Evolutionary conservation across 2,888 invertebrate species (phyloP).

Genomic region (Dermolepida albohirtum): DNA sequence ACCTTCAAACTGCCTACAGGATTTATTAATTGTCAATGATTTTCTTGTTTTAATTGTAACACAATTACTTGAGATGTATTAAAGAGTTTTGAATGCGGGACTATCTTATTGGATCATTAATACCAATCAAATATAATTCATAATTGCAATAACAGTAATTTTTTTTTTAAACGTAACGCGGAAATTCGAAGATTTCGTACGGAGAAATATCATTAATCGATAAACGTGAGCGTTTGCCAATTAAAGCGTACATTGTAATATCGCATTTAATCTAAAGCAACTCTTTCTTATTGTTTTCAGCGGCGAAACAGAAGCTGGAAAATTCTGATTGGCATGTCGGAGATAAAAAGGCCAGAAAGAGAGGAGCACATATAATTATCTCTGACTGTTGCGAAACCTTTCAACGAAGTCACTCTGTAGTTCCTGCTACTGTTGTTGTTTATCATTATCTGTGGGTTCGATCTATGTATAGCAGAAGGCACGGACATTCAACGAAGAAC

Average conservation of each 20-base stretch:
- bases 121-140: too few relatives aligned
- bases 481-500: conserved; percentile 30
- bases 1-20: too few relatives aligned
- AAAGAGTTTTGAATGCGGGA: too few relatives aligned
- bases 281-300: conserved; percentile 11
- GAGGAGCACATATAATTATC: conserved; percentile 36
- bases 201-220: too few relatives aligned
- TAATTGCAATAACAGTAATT: too few relatives aligned
- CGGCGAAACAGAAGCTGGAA: conserved; percentile 16
- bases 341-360: conserved; percentile 11
- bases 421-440: conserved; percentile 45
- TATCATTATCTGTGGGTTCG: conserved; percentile 40
- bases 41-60: too few relatives aligned
- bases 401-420: conserved; percentile 40
- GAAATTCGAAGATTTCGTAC: too few relatives aligned
- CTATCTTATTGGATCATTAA: too few relatives aligned
- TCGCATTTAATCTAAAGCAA: neutral
- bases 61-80: too few relatives aligned
- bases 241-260: conserved; percentile 2
- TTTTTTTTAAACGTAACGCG: too few relatives aligned
- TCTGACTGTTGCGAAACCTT: conserved; percentile 22
- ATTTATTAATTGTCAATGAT: too few relatives aligned
- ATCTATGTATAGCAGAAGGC: conserved; percentile 42
- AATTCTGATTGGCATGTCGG: neutral
- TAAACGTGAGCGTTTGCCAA: conserved; percentile 3